Evolutionary conservation across 2,888 invertebrate species (phyloP).

Genomic region (Andrena minutula): DNA sequence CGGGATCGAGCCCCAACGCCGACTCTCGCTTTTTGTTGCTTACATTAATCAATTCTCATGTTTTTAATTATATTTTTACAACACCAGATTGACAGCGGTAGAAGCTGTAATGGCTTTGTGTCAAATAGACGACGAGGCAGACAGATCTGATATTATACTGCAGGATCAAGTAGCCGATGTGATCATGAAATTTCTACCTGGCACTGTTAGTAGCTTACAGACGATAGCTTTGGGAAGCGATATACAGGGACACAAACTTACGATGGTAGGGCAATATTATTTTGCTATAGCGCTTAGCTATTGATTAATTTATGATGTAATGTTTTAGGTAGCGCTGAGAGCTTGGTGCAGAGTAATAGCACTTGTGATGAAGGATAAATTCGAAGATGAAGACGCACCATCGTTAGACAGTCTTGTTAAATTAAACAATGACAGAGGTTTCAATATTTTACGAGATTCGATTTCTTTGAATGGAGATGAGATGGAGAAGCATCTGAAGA

Average conservation of each 20-base stretch:
- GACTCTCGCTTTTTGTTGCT: too few relatives aligned
- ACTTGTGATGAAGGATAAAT: conserved; percentile 85
- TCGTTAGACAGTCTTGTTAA: conserved; percentile 54
- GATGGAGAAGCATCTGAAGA: conserved; percentile 83
- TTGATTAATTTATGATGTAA: conserved; percentile 14
- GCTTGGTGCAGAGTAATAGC: conserved; percentile 85
- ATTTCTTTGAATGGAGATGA: conserved; percentile 78
- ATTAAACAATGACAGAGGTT: conserved; percentile 71
- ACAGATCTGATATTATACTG: conserved; percentile 86
- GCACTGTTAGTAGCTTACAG: conserved; percentile 87
- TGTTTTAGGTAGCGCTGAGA: conserved; percentile 84
- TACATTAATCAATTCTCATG: neutral
- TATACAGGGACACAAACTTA: conserved; percentile 88
- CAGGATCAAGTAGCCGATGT: conserved; percentile 87
- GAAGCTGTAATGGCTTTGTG: conserved; percentile 89
- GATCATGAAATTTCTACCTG: conserved; percentile 88
- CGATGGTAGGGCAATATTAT: conserved; percentile 85
- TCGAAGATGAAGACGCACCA: conserved; percentile 61
- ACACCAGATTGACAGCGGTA: conserved; percentile 85
- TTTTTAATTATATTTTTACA: conserved; percentile 6
- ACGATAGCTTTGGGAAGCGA: conserved; percentile 87
- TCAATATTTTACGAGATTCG: conserved; percentile 64
- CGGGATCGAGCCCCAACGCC: too few relatives aligned
- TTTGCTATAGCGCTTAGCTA: neutral
- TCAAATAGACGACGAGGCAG: conserved; percentile 87